These are phyloP conservation scores for Syritta pipiens DNA, from an alignment of 2,888 invertebrate genomes.

Conservation along the genomic window DNA sequence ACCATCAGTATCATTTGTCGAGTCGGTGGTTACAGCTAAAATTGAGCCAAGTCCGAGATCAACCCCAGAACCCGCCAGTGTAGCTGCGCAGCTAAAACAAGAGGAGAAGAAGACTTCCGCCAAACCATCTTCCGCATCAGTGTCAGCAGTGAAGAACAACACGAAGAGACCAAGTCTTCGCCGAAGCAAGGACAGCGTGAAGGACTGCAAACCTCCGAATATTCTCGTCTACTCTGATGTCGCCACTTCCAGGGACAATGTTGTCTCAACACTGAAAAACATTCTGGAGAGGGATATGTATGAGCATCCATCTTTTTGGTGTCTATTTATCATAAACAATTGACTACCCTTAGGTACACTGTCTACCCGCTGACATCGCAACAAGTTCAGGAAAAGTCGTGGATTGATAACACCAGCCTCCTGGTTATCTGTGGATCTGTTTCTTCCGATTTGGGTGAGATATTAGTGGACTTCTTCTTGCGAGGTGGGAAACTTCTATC, in stretches of 20 bases:
- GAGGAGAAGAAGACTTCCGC: conserved; percentile 37
- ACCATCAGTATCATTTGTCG: conserved; percentile 3
- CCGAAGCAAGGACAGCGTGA: conserved; percentile 76
- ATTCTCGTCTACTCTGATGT: conserved; percentile 91
- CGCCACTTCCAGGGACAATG: conserved; percentile 86
- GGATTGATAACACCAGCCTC: conserved; percentile 83
- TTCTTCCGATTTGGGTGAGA: conserved; percentile 83
- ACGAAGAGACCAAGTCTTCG: conserved; percentile 74
- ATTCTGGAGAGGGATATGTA: conserved; percentile 87
- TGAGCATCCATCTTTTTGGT: conserved; percentile 48
- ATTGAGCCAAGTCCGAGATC: conserved; percentile 60
- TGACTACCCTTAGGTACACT: conserved; percentile 81
- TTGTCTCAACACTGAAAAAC: conserved; percentile 84
- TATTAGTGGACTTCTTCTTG: conserved; percentile 86
- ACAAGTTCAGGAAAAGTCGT: conserved; percentile 76
- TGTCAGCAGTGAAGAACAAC: conserved; percentile 69
- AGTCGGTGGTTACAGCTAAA: conserved; percentile 53
- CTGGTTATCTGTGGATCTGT: conserved; percentile 90
- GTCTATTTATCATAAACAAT: background rate
- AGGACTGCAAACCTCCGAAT: conserved; percentile 86
- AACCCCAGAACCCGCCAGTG: conserved; percentile 6
- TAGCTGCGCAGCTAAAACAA: background rate
- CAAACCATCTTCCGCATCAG: conserved; percentile 21
- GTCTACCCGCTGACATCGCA: conserved; percentile 82
- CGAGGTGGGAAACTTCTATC: conserved; percentile 88